Evolutionary conservation across 2,888 invertebrate species (phyloP).

Genomic region (Desoria tigrina): DNA sequence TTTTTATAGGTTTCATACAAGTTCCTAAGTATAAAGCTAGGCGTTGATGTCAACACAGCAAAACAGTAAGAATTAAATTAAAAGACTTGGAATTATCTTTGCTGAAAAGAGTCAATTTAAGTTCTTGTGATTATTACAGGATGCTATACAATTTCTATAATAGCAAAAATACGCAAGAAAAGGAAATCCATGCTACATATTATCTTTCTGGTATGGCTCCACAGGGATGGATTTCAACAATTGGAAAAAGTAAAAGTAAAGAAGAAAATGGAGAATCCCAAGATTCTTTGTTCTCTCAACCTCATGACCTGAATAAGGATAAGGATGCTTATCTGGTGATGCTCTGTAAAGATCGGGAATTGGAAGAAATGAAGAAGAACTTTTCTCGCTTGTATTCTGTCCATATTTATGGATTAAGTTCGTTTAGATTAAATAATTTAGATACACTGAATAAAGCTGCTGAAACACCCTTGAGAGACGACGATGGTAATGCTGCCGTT

Average conservation of each 20-base stretch:
- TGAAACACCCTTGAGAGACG: constrained; percentile 56
- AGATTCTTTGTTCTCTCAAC: neutral
- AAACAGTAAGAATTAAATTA: constrained; percentile 57
- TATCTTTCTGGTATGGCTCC: constrained; percentile 44
- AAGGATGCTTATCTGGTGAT: constrained; percentile 51
- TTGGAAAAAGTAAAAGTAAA: neutral
- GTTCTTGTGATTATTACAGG: too few species aligned
- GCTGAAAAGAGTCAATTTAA: too few species aligned
- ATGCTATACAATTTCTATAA: constrained; percentile 48
- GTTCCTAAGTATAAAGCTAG: constrained; percentile 58
- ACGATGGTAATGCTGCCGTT: constrained; percentile 55
- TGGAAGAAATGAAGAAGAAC: constrained; percentile 55
- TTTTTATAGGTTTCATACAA: constrained; percentile 59
- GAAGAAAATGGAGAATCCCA: constrained; percentile 7
- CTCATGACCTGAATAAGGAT: constrained; percentile 3
- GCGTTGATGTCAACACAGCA: constrained; percentile 59
- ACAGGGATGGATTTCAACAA: neutral
- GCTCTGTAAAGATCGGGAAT: constrained; percentile 56
- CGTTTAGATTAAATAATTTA: constrained; percentile 24
- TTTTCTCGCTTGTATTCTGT: constrained; percentile 57
- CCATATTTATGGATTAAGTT: constrained; percentile 58
- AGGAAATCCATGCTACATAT: constrained; percentile 39
- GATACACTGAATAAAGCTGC: constrained; percentile 55
- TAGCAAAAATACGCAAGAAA: constrained; percentile 25
- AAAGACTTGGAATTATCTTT: too few species aligned